Base-by-base conservation (phyloP, 2,888 invertebrate genomes). In the Odontomyia ornata region DNA sequence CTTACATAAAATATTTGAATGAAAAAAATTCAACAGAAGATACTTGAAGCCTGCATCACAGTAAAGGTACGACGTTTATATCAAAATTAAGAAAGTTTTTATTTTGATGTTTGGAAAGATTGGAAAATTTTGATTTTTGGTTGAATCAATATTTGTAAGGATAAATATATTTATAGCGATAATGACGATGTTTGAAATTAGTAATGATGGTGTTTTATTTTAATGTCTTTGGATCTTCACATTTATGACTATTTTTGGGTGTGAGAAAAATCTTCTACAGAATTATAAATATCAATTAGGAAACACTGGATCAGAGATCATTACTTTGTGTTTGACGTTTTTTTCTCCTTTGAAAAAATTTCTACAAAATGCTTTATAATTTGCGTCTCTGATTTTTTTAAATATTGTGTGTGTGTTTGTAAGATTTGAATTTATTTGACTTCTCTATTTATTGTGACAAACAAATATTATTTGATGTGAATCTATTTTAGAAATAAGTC, bases 1-100 rank as follows among this genome's bases (percentile, higher is more conserved):
- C 28, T 30, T 15, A 43, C 72, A 72, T 77, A 77, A 75, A 77
- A 60, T 25, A 43, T 75, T 80, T 80, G 80, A 82, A 81, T n/a
- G n/a, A 81, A 82, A 81, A 81, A 81, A 83, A 90, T 89, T 88
- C 88, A 89, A 90, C 93, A 94, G 95, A 95, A 95, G 94, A 93
- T 95, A 91, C 91, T 94, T 91, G 95, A 95, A 91, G 94, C 95
- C 91, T 95, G 95, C 93, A 93, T 95, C 91, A 93, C 94, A 86
- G 92, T 95, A 87, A 95, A 95, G 95, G 95, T 95, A 92, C 90
- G 89, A 89, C 52, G 65, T 36, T 30, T 36, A 60, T 52, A 36
- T 30, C 52, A 67, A 67, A 67, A 43, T 43, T 64, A 27, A 64
- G 13, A 60, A 9, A 36, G 36, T 5, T 9, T 36, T 36, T 36